A percentile compares a stretch with the other conserved stretches of the same genome.
phyloP scores from a whole-genome alignment of 2,888 invertebrate genomes.

The Prenolepis imparis region DNA sequence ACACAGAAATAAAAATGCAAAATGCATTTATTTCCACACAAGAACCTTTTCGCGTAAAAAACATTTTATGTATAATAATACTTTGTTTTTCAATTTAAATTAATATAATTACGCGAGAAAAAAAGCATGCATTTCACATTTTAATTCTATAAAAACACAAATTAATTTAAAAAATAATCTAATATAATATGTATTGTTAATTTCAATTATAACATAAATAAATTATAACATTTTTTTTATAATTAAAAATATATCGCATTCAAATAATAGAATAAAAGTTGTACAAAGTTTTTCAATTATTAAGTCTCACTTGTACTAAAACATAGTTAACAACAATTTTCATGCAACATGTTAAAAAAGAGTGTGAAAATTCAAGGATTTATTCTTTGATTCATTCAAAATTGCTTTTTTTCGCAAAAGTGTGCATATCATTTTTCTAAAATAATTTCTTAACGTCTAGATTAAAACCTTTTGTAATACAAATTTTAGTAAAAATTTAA shows the following conservation, averaged over 20 bases:
- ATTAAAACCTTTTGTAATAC: not conserved
- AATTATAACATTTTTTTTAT: not conserved
- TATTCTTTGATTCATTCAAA: not conserved
- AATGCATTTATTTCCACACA: too few species aligned
- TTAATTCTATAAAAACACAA: not conserved
- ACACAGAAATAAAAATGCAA: too few species aligned
- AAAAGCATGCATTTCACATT: not conserved
- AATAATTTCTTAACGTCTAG: not conserved
- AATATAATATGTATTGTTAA: too few species aligned
- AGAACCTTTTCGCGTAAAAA: not conserved
- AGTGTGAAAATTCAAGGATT: not conserved
- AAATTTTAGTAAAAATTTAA: not conserved
- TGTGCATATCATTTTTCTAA: not conserved
- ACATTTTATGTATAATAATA: not conserved
- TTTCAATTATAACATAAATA: not conserved
- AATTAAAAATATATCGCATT: not conserved
- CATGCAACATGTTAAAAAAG: not conserved
- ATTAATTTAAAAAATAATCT: not conserved
- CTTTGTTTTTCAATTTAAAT: not conserved
- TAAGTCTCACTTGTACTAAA: not conserved
- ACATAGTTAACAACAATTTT: not conserved
- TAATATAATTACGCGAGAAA: not conserved
- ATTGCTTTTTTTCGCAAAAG: not conserved
- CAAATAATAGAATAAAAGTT: not conserved
- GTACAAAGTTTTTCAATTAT: not conserved